Conservation (phyloP, 2,797 vertebrate species). For the Melanotaenia trifasciata region DNA sequence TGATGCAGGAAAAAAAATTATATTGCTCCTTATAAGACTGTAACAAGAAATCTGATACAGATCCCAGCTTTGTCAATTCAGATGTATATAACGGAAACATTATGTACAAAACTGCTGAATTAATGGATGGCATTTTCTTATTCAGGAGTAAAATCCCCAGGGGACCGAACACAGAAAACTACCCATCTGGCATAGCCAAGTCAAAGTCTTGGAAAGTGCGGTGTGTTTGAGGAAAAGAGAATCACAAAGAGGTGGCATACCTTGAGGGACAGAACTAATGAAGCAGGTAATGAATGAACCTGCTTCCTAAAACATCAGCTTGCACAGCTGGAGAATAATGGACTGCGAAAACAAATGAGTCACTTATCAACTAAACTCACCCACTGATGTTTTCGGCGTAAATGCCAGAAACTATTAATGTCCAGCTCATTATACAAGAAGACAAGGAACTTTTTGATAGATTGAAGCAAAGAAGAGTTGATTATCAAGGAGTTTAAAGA, state of each 20-base stretch:
- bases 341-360: conserved; percentile 69
- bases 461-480: conserved; percentile 12
- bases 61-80: conserved; percentile 9
- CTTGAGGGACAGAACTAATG: conserved; percentile 76
- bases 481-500: conserved; percentile 29
- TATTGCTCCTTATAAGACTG: neutral
- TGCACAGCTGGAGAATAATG: conserved; percentile 78
- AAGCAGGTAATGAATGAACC: conserved; percentile 78
- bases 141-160: conserved; percentile 36
- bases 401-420: conserved; percentile 58
- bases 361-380: conserved; percentile 49
- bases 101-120: neutral
- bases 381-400: conserved; percentile 41
- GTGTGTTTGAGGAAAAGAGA: conserved; percentile 22
- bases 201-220: conserved; percentile 42
- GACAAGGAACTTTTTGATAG: conserved; percentile 43
- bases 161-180: conserved; percentile 44
- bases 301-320: conserved; percentile 69
- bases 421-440: conserved; percentile 39
- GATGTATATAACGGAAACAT: conserved; percentile 19
- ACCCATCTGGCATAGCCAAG: conserved; percentile 46
- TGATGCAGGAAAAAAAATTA: neutral
- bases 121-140: conserved; percentile 29
- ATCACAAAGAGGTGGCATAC: conserved; percentile 58
- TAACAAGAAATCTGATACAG: neutral